These are phyloP conservation scores for Epinephelus lanceolatus DNA, from an alignment of 2,113 vertebrate genomes.

Conservation along the genomic window DNA sequence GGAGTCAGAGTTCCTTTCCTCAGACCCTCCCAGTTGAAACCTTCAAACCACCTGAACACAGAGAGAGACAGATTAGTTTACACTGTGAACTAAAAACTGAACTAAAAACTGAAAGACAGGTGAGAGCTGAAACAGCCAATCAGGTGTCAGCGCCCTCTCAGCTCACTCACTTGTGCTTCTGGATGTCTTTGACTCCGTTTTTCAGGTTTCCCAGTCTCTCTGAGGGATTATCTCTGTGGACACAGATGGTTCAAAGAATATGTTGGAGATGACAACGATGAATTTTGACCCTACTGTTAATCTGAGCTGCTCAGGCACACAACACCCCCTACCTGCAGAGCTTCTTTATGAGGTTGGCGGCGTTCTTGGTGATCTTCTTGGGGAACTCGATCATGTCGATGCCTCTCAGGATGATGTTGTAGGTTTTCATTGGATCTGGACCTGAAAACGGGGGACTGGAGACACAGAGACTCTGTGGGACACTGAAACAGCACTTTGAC, in stretches of 20 bases:
- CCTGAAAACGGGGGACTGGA: slow-evolving; percentile 97
- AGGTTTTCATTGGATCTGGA: slow-evolving; percentile 98
- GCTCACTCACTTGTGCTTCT: slow-evolving; percentile 99
- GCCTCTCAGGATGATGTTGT: slow-evolving; percentile 96
- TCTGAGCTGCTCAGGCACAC: background rate
- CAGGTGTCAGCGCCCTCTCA: background rate
- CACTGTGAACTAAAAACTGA: background rate
- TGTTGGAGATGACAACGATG: background rate
- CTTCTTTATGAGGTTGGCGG: slow-evolving; percentile 97
- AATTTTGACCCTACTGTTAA: accelerated
- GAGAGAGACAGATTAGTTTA: slow-evolving; percentile 9
- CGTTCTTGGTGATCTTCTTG: slow-evolving; percentile 98
- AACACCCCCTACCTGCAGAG: slow-evolving; percentile 91
- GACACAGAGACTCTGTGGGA: slow-evolving; percentile 1
- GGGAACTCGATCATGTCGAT: slow-evolving; percentile 99
- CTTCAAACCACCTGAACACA: slow-evolving; percentile 94
- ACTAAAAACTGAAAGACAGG: background rate
- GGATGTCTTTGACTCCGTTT: slow-evolving; percentile 97
- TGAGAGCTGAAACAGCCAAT: slow-evolving; percentile 11
- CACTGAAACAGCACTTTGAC: background rate
- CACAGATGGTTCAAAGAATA: background rate
- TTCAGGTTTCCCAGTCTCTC: slow-evolving; percentile 98
- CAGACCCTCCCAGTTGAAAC: slow-evolving; percentile 98
- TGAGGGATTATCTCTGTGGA: slow-evolving; percentile 93
- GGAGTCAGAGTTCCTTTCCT: slow-evolving; percentile 95